A percentile compares a stretch with the other conserved stretches of the same genome.
Conservation (phyloP, 2,113 vertebrate species). For the Rhodinocichla rosea region DNA sequence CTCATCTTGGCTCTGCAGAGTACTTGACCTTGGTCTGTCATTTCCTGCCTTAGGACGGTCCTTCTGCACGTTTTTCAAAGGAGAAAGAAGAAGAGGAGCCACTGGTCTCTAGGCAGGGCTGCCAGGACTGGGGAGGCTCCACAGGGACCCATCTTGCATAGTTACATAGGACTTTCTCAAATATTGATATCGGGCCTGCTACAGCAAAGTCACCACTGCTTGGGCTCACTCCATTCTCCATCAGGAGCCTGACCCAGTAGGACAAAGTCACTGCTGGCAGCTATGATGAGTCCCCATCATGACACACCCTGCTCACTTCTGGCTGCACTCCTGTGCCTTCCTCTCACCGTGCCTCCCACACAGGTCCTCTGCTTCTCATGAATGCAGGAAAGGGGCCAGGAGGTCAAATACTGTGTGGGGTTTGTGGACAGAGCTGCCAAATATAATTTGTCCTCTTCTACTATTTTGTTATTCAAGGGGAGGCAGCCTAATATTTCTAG, state of each 20-base stretch:
- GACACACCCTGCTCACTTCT: background rate
- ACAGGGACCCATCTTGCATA: background rate
- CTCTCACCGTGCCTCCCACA: fast-evolving
- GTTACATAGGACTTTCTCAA: background rate
- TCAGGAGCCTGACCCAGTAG: background rate
- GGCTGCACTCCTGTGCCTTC: background rate
- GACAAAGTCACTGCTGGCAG: background rate
- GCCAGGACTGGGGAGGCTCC: background rate
- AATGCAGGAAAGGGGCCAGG: background rate
- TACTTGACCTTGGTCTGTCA: conserved; percentile 46
- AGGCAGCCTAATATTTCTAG: background rate
- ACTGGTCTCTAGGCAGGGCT: background rate
- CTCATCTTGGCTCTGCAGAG: conserved; percentile 5
- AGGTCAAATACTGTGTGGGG: background rate
- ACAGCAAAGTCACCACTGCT: background rate
- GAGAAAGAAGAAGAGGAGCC: background rate
- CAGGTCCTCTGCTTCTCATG: background rate
- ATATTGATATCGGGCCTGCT: background rate
- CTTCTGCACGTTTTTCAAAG: background rate
- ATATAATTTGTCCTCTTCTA: background rate
- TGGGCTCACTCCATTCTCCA: fast-evolving
- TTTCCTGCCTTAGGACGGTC: background rate
- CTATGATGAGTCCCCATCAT: background rate
- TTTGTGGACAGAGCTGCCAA: background rate
- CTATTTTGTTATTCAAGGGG: background rate